These are phyloP conservation scores for Digitonthophagus gazella DNA, from an alignment of 2,888 invertebrate species.

Conservation along the genomic window DNA sequence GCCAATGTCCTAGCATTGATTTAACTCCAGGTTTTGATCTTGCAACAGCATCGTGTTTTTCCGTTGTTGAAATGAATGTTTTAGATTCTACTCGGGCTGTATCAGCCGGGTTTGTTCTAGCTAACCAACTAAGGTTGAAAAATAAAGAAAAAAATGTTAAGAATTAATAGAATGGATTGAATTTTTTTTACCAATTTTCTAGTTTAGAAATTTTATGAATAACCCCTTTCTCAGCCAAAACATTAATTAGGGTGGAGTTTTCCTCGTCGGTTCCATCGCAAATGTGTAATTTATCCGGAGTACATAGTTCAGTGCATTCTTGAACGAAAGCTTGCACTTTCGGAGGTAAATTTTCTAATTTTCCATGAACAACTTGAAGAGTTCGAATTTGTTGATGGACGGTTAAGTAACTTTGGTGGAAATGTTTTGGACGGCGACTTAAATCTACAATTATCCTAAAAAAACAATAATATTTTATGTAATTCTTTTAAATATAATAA, in stretches of 20 bases:
- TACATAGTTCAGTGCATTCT: constrained; percentile 77
- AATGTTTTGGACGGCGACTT: background rate
- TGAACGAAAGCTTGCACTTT: constrained; percentile 66
- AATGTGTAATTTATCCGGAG: constrained; percentile 85
- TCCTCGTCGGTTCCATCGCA: constrained; percentile 91
- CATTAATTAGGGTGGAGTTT: constrained; percentile 69
- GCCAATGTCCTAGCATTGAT: constrained; percentile 92
- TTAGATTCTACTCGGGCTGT: constrained; percentile 96
- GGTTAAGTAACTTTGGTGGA: background rate
- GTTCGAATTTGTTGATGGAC: background rate
- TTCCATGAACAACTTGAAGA: constrained; percentile 52
- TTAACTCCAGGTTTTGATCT: constrained; percentile 74
- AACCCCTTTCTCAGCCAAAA: constrained; percentile 77
- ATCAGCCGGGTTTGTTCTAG: constrained; percentile 94
- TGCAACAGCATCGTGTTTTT: constrained; percentile 82
- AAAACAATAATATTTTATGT: background rate
- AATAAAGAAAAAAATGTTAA: too few species aligned
- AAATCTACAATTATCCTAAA: background rate
- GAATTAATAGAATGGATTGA: too few species aligned
- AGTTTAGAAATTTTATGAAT: constrained; percentile 82
- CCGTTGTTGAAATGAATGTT: constrained; percentile 89
- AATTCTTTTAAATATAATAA: background rate
- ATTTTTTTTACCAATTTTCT: constrained; percentile 74
- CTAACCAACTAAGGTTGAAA: constrained; percentile 71
- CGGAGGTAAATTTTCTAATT: constrained; percentile 50